A percentile compares a stretch with the other conserved stretches of the same genome.
Evolutionary conservation across 2,797 vertebrate genomes (phyloP).

Genomic region (Lithobates sylvaticus): DNA sequence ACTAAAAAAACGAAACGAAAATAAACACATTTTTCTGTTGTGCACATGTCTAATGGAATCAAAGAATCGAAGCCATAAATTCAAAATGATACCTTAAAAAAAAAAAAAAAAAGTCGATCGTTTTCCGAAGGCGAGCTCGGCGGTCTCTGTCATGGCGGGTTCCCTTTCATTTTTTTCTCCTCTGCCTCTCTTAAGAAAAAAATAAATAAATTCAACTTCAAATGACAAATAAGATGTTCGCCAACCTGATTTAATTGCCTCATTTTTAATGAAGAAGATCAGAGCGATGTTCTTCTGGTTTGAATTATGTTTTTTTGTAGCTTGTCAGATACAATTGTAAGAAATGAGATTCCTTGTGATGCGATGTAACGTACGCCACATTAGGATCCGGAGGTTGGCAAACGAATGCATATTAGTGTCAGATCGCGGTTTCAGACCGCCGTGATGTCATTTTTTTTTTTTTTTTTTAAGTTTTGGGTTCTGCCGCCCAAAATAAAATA

Average conservation of each 20-base stretch:
- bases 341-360: conserved; percentile 46
- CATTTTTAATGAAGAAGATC: conserved; percentile 10
- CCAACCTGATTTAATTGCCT: conserved; percentile 28
- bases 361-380: conserved; percentile 28
- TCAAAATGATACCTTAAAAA: no score
- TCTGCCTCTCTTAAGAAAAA: not conserved
- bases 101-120: no score
- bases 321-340: conserved; percentile 54
- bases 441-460: conserved; percentile 13
- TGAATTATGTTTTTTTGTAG: conserved; percentile 46
- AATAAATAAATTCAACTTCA: conserved; percentile 19
- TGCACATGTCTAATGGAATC: no score
- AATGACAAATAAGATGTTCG: not conserved
- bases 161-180: not conserved
- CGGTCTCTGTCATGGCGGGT: not conserved
- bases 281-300: not conserved
- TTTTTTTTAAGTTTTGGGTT: not conserved
- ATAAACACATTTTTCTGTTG: no score
- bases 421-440: conserved; percentile 15
- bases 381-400: conserved; percentile 44
- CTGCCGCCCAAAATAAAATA: conserved; percentile 38
- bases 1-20: no score
- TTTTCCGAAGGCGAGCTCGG: no score
- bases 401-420: conserved; percentile 37
- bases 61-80: no score